phyloP scores from a whole-genome alignment of 2,113 vertebrate species.

The Mesocricetus auratus region DNA sequence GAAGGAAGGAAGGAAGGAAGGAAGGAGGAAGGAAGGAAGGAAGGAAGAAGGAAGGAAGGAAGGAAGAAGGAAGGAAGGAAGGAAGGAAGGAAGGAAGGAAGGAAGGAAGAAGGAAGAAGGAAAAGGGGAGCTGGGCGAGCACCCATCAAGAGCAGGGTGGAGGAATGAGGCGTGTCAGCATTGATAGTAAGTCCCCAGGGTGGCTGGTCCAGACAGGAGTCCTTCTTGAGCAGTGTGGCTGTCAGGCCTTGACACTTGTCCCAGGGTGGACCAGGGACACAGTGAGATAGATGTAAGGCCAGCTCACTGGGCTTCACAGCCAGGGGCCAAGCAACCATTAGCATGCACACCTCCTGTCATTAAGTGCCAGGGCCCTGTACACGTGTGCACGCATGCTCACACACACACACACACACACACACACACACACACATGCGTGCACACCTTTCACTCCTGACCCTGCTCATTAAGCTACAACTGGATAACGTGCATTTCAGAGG shows the following conservation, averaged over 20 bases:
- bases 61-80: too few relatives aligned
- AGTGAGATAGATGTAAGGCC: neutral
- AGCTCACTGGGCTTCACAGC: neutral
- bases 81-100: neutral
- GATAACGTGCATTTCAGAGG: neutral
- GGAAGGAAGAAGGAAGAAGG: too few relatives aligned
- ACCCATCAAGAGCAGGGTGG: neutral
- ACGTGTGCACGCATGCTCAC: fast-evolving
- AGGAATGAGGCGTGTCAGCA: too few relatives aligned
- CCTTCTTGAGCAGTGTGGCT: neutral
- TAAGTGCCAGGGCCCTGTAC: fast-evolving
- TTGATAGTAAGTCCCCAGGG: fast-evolving
- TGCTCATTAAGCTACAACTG: neutral
- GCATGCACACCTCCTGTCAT: fast-evolving
- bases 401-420: too few relatives aligned
- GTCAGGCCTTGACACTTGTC: neutral
- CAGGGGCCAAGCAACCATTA: neutral
- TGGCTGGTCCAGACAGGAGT: neutral
- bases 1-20: too few relatives aligned
- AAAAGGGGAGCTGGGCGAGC: neutral
- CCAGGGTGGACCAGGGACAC: neutral
- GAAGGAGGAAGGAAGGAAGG: too few relatives aligned
- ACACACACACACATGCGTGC: too few relatives aligned
- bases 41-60: neutral
- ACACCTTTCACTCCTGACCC: neutral